Base-by-base conservation (phyloP, 2,797 vertebrate genomes). In the Poeciliopsis turneri region DNA sequence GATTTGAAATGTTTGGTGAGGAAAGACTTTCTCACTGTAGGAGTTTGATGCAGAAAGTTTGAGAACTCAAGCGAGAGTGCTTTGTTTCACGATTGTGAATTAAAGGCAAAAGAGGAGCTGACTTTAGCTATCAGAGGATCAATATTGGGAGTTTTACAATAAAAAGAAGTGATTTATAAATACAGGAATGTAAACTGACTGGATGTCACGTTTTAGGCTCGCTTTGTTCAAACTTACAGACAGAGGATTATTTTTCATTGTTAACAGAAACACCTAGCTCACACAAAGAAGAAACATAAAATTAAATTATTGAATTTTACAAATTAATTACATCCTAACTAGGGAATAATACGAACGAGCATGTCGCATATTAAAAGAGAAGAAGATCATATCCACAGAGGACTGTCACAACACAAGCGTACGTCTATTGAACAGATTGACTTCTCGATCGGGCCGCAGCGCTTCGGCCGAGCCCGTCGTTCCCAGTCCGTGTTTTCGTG, bases 301-400 rank as follows among this genome's bases (percentile, higher is more conserved):
- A 93, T 93, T 92, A 91, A 94, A 91, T 89, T 28, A 71, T 16
- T 46, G 5, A 18, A 91, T 88, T 33, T 72, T 61, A 83, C 85
- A 89, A 88, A 94, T 91, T 85, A 86, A 89, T 3, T 25, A 20
- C 88, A 88, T 87, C 78, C 59, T 64, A 43, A 78, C 78, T 66
- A 78, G 69, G 85, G 80, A 80, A 87, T 82, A 78, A 78, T 88
- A 75, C 78, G 47, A 78, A 79, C 78, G 23, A 78, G 79, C 53
- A 57, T 55, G 73, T 90, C 86, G 89, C 82, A 90, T 77, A 73
- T 80, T 85, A 76, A 82, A 85, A 39, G 53, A 90, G 77, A 86
- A 78, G 79, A 81, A 83, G 53, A 76, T 53, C 77, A 84, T 55
- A 85, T 87, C 79, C 74, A 80, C 64, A 81, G 74, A 89, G 76